phyloP scores from a whole-genome alignment of 2,797 vertebrate species.

The Serranus cabrilla region DNA sequence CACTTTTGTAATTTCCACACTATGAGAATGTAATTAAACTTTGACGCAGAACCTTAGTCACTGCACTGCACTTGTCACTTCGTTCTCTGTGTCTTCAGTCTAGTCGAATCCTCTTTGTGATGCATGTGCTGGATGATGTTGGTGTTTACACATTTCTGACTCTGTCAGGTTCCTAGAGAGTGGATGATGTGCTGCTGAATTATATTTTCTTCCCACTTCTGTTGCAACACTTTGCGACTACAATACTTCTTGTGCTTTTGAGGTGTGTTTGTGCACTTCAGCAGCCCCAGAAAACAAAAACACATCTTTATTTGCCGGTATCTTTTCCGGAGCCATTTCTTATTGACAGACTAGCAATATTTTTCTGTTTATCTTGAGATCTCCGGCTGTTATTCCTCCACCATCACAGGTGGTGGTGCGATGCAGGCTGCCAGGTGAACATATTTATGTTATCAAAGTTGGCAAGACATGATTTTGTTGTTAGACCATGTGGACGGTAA shows the following conservation, averaged over 20 bases:
- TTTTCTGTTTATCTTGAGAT: constrained; percentile 21
- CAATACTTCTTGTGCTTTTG: constrained; percentile 1
- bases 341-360: constrained; percentile 20
- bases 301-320: constrained; percentile 23
- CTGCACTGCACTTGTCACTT: constrained; percentile 51
- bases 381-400: constrained; percentile 17
- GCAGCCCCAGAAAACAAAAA: constrained; percentile 25
- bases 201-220: constrained; percentile 38
- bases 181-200: constrained; percentile 34
- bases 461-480: background rate
- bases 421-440: constrained; percentile 21
- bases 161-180: constrained; percentile 48
- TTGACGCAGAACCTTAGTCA: constrained; percentile 66
- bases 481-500: constrained; percentile 21
- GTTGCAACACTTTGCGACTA: constrained; percentile 23
- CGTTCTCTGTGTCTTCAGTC: constrained; percentile 16
- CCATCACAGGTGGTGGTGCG: constrained; percentile 27
- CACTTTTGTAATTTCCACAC: constrained; percentile 77
- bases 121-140: constrained; percentile 35
- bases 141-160: constrained; percentile 54
- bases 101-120: constrained; percentile 34
- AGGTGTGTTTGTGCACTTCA: constrained; percentile 31
- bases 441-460: constrained; percentile 18
- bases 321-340: constrained; percentile 10
- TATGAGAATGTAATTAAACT: constrained; percentile 77